Base-by-base conservation (phyloP, 2,113 vertebrate genomes). In the Rhinichthys klamathensis region DNA sequence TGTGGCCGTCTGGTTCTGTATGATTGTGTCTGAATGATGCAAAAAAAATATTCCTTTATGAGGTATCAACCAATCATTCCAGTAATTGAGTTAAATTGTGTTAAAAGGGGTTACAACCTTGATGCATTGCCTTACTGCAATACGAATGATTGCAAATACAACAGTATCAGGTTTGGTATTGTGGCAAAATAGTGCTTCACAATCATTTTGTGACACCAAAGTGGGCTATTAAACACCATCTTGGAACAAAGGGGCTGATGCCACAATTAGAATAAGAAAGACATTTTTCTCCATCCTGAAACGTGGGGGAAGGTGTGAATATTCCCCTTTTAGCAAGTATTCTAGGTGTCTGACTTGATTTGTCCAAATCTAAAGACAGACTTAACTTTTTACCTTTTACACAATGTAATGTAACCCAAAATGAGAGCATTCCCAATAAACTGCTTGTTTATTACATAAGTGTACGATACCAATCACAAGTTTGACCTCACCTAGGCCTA, bases 1-100 rank as follows among this genome's bases (percentile, higher is more conserved):
- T 67, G 91, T 90, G 87, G 89, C 79, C 49, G 91, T 85, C 89
- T 91, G 93, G 91, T 91, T 93, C 5, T 85, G 51, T 85, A 27
- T 87, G 77, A 85, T 79, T 89, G 56, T 41, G 83, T 58, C 72
- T 67, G 51, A 75, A 89, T 92, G 35, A 58, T 77, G 9, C 30
- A 56, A 13, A 54, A 56, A 21, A 27, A 13, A 30, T 8, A 12
- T 60, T 78, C 21, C 38, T 60, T 41, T 9, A n/a, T 11, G 16
- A 67, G 1, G 1, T 3, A 21, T 35, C 65, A 21, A 67, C 15
- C 18, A 25, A 27, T 46, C 46, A 51, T 76, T 79, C 61, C 38
- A 80, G 76, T 61, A 15, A 79, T 41, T 13, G 32, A 2, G 46
- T 38, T 32, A 2, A 76, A 54, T 21, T 44, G 35, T 41, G 67